Base-by-base conservation (phyloP, 2,888 invertebrate genomes). In the Xestia c-nigrum region DNA sequence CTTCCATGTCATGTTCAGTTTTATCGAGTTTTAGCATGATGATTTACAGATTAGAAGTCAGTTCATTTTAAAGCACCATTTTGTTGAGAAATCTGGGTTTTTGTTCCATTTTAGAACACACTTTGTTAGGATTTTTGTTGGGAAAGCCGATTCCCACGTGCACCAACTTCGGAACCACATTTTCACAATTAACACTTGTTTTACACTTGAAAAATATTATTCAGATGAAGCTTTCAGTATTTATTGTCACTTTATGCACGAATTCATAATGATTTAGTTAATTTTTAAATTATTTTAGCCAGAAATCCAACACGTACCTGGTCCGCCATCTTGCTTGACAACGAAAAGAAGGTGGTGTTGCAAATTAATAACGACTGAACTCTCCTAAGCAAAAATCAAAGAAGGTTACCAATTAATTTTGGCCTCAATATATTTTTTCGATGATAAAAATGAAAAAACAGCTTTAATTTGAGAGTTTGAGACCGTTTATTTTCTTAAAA, bases 301-400 rank as follows among this genome's bases (percentile, higher is more conserved):
- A 82, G 82, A 92, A 93, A 91, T 86, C 91, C 90, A 89, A 91
- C 91, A 97, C 97, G 93, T 97, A 98, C 98, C 98, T 98, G 98
- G 96, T 98, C 98, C 97, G 98, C 98, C 98, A 98, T 98, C 94
- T 98, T 98, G 97, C 95, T 97, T 95, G 95, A 95, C 91, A 95
- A 95, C 91, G 95, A 96, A 97, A 97, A 97, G 97, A 95, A 94
- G 78, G 80, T 90, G 85, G 78, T 91, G 89, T 90, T 90, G 90
- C 90, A 88, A 89, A 63, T 78, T 57, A 72, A 74, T 52, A 59
- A 43, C 21, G 6, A 65, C 67, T 55, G 64, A 71, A 85, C 61
- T 24, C 67, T 70, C 50, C 74, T 46, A 43, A 9, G 1, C 69
- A 50, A 40, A 12, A 40, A 47, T 65, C 43, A 31, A 14, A 16